Percentiles rank a stretch among this genome's conserved stretches.
Evolutionary conservation across 2,113 vertebrate genomes (phyloP).

Genomic region (Scolopax mira): DNA sequence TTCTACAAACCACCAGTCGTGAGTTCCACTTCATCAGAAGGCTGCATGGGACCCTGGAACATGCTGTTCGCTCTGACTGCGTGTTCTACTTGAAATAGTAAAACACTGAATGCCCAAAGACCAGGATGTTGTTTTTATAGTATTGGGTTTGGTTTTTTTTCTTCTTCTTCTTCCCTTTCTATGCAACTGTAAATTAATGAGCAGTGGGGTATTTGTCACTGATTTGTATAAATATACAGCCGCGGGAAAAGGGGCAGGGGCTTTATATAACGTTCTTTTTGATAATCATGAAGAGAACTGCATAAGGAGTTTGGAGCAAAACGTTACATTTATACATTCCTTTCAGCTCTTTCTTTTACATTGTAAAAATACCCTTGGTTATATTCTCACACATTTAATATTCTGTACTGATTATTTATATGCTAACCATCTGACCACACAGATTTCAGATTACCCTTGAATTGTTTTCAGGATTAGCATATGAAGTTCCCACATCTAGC

Average conservation of each 20-base stretch:
- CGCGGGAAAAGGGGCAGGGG: slow-evolving; percentile 72
- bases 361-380: slow-evolving; percentile 66
- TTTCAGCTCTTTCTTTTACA: slow-evolving; percentile 70
- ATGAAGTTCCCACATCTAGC: neutral
- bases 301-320: slow-evolving; percentile 73
- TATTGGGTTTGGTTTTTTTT: slow-evolving; percentile 69
- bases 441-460: slow-evolving; percentile 21
- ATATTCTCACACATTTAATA: slow-evolving; percentile 53
- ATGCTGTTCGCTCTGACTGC: slow-evolving; percentile 2
- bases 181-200: slow-evolving; percentile 97
- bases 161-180: slow-evolving; percentile 85
- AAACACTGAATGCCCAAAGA: slow-evolving; percentile 89
- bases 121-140: slow-evolving; percentile 79
- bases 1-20: slow-evolving; percentile 6
- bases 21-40: slow-evolving; percentile 48
- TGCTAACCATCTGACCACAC: slow-evolving; percentile 42
- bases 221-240: slow-evolving; percentile 86
- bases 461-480: slow-evolving; percentile 23
- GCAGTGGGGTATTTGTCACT: slow-evolving; percentile 86
- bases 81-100: slow-evolving; percentile 67
- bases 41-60: slow-evolving; percentile 57
- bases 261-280: slow-evolving; percentile 80
- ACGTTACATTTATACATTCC: slow-evolving; percentile 80
- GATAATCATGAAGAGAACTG: slow-evolving; percentile 69
- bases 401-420: slow-evolving; percentile 72